A percentile compares a stretch with the other conserved stretches of the same genome.
Evolutionary conservation across 2,888 invertebrate genomes (phyloP).

Genomic region (Habrosyne pyritoides): DNA sequence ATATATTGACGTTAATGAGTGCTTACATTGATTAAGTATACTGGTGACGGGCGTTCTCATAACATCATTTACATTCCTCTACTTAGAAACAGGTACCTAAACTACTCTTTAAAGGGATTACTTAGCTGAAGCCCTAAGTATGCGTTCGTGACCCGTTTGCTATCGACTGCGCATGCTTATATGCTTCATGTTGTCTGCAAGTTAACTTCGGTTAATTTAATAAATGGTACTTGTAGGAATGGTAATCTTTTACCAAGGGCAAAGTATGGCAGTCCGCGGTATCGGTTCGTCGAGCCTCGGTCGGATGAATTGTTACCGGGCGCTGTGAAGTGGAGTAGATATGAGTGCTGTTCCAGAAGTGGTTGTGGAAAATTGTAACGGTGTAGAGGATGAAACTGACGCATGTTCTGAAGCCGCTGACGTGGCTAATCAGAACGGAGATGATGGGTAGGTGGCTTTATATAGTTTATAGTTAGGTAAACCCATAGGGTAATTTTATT

Average conservation of each 20-base stretch:
- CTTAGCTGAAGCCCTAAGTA: constrained; percentile 68
- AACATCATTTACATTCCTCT: constrained; percentile 8
- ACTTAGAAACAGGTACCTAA: constrained; percentile 39
- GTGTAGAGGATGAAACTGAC: constrained; percentile 57
- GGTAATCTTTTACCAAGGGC: constrained; percentile 81
- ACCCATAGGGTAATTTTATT: background rate
- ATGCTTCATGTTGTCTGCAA: constrained; percentile 65
- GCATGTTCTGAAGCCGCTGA: constrained; percentile 40
- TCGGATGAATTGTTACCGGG: constrained; percentile 50
- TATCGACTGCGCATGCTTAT: constrained; percentile 74
- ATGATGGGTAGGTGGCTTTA: constrained; percentile 60
- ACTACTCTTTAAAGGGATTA: constrained; percentile 78
- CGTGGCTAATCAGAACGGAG: constrained; percentile 54
- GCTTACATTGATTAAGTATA: constrained; percentile 3
- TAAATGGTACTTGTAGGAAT: constrained; percentile 75
- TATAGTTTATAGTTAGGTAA: background rate
- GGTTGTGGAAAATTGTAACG: constrained; percentile 72
- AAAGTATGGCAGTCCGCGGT: constrained; percentile 67
- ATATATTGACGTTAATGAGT: background rate
- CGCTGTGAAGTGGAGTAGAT: constrained; percentile 42
- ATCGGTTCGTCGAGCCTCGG: constrained; percentile 58
- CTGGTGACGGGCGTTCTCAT: background rate
- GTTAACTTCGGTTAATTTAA: constrained; percentile 81
- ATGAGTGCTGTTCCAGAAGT: constrained; percentile 74
- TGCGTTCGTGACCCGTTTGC: constrained; percentile 81